A percentile compares a stretch with the other conserved stretches of the same genome.
phyloP scores from a whole-genome alignment of 2,797 vertebrate species.

The Sarcoramphus papa region DNA sequence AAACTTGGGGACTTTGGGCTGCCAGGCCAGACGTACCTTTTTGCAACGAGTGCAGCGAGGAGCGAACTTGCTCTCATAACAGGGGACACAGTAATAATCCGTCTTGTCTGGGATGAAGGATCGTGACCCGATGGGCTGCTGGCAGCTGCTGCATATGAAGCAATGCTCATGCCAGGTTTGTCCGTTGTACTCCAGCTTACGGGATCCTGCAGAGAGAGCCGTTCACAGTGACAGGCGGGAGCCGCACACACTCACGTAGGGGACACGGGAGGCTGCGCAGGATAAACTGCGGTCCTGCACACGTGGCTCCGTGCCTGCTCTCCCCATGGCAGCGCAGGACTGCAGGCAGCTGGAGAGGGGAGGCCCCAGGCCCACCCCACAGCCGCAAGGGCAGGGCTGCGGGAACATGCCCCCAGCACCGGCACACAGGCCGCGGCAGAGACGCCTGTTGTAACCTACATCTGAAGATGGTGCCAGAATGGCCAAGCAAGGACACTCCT shows the following conservation, averaged over 20 bases:
- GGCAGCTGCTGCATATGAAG: constrained; percentile 95
- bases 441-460: background rate
- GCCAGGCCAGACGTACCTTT: constrained; percentile 78
- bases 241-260: background rate
- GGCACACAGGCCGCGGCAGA: background rate
- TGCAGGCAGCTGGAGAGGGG: background rate
- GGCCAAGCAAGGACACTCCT: constrained; percentile 2
- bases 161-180: constrained; percentile 97
- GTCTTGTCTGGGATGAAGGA: constrained; percentile 98
- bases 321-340: background rate
- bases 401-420: background rate
- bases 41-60: constrained; percentile 96
- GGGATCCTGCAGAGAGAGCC: constrained; percentile 80
- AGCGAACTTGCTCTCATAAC: constrained; percentile 98
- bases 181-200: constrained; percentile 94
- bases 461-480: background rate
- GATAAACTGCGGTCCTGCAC: background rate
- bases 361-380: background rate
- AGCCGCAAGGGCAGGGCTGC: background rate
- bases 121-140: constrained; percentile 93
- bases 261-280: background rate
- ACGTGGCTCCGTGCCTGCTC: background rate
- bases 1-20: background rate
- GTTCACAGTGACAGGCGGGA: background rate
- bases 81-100: constrained; percentile 95